Percentiles rank a stretch among this genome's conserved stretches.
Evolutionary conservation across 1,140 invertebrate genomes (phyloP).

Genomic region (Lepidurus apus): DNA sequence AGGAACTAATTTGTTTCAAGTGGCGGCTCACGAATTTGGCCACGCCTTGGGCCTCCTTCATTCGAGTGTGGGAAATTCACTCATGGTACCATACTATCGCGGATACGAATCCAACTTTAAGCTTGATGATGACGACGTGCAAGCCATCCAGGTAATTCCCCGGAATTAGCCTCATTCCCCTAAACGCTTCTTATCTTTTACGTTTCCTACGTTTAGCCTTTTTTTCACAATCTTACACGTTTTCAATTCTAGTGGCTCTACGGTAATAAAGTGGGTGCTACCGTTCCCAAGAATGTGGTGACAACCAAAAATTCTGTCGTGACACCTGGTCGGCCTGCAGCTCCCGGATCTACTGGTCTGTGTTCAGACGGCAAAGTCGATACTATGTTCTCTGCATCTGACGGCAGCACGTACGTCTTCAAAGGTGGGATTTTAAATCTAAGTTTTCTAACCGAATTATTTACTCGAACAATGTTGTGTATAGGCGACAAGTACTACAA

Average conservation of each 20-base stretch:
- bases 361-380: slow-evolving; percentile 75
- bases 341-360: slow-evolving; percentile 57
- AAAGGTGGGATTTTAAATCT: slow-evolving; percentile 56
- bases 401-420: slow-evolving; percentile 77
- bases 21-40: slow-evolving; percentile 92
- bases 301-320: slow-evolving; percentile 1
- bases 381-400: slow-evolving; percentile 75
- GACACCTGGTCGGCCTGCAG: slow-evolving; percentile 32
- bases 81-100: slow-evolving; percentile 93
- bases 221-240: background rate
- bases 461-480: background rate
- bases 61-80: slow-evolving; percentile 73
- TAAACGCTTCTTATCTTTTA: background rate
- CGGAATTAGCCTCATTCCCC: background rate
- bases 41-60: slow-evolving; percentile 87
- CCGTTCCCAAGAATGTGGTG: slow-evolving; percentile 38
- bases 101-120: slow-evolving; percentile 76
- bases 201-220: background rate
- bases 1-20: slow-evolving; percentile 89
- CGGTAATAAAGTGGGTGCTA: slow-evolving; percentile 39
- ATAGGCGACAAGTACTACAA: slow-evolving; percentile 70
- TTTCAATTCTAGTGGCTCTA: slow-evolving; percentile 22
- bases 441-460: background rate
- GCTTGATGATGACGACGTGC: slow-evolving; percentile 72
- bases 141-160: slow-evolving; percentile 55